These are phyloP conservation scores for Ceryle rudis DNA, from an alignment of 2,797 vertebrate genomes.

Conservation along the genomic window DNA sequence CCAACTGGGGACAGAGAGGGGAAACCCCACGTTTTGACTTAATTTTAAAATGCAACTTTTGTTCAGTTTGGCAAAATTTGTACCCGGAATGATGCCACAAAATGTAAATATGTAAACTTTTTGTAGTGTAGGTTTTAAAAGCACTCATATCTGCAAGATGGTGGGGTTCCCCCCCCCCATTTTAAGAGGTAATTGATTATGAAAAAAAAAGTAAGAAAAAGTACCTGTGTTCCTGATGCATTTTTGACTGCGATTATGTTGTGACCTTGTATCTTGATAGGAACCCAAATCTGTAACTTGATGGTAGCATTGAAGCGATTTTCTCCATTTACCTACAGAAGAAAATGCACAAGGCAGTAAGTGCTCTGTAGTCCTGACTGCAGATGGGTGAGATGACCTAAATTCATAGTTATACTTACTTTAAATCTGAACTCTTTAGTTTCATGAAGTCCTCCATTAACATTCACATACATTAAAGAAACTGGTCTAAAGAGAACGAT, in stretches of 20 bases:
- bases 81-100: not conserved
- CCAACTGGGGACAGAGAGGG: not conserved
- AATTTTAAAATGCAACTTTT: not conserved
- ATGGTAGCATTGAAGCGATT: slow-evolving; percentile 60
- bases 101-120: not conserved
- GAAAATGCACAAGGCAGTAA: not conserved
- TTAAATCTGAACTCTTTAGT: slow-evolving; percentile 57
- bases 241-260: slow-evolving; percentile 36
- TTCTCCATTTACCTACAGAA: slow-evolving; percentile 66
- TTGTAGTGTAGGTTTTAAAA: not conserved
- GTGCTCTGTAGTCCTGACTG: not conserved
- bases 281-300: slow-evolving; percentile 68
- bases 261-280: not conserved
- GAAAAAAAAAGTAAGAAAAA: not conserved
- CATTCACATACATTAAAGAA: slow-evolving; percentile 33
- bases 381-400: not conserved
- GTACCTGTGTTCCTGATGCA: slow-evolving; percentile 57
- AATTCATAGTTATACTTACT: not conserved
- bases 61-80: not conserved
- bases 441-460: slow-evolving; percentile 5
- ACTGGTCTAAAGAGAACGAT: slow-evolving; percentile 35
- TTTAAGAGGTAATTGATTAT: not conserved
- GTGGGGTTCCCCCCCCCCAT: accelerated
- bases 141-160: not conserved
- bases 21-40: not conserved